Evolutionary conservation across 2,888 invertebrate species (phyloP), one percentile per base, ranked within the genome.

Genomic region (Galerucella pusilla): DNA sequence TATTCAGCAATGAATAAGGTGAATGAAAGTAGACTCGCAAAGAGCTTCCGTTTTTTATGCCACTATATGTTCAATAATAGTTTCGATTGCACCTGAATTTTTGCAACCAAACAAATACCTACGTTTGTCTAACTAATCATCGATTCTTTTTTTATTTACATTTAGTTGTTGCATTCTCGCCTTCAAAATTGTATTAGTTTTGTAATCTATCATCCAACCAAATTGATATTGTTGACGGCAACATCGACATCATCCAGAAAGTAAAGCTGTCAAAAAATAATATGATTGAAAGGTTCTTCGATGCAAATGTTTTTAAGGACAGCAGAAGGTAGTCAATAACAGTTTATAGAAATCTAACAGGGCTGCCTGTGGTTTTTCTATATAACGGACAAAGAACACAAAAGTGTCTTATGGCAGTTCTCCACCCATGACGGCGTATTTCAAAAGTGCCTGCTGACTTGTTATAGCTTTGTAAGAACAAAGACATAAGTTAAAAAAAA

Each of bases 271-370:
- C 73, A 71, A 71, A 69, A 71, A 73, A 46, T 61, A 61, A 67
- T 65, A 80, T 81, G 81, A 81, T 80, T 78, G 81, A 81, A 78
- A 81, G 80, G 64, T 79, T 78, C 79, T 76, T 70, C 67, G 71
- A 69, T 78, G 75, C 77, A 79, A 79, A 80, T 80, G 78, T 79
- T 79, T 78, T 77, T 59, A 35, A 72, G 77, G 75, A 75, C 71
- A 72, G 68, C 78, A 74, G 77, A 76, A 75, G 79, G 76, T 79
- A 79, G 46, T 67, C 65, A 77, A 80, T 80, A 80, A 80, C 79
- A 78, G 70, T 75, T 77, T 80, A 81, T 81, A 80, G 81, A 81
- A 81, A 81, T 79, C 79, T 81, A 71, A 78, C 76, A 76, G 70
- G 74, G 71, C 73, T 64, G 71, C 73, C 78, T 75, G 79, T 78